Base-by-base conservation (phyloP, 2,888 invertebrate genomes). In the Ornithoptera alexandrae region DNA sequence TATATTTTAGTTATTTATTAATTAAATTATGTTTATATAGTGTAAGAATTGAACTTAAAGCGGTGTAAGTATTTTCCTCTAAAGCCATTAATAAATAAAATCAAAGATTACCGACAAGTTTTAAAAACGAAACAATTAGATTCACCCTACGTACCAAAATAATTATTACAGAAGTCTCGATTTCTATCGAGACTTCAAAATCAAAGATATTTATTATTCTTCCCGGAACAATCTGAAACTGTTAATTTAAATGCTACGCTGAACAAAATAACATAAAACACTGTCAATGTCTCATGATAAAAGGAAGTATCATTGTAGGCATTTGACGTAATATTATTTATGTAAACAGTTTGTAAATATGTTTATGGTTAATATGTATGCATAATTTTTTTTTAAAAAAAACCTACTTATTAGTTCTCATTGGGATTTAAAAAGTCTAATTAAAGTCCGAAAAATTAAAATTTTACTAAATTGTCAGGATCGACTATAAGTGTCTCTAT, bases 81-180 rank as follows among this genome's bases (percentile, higher is more conserved):
- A 50, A 39, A 39, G 39, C 50, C n/a, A 53, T 53, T 53, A 1
- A 53, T 53, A 53, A 10, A 53, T n/a, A n/a, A n/a, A n/a, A n/a
- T 53, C 53, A 53, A 12, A 30, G 6, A 53, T 53, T 53, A 53
- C 53, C 1, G 5, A 53, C n/a, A 53, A n/a, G 5, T 3, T 15
- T 46, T 30, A 30, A 30, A 30, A 30, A 30, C 56, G 18, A 56
- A 56, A 22, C 8, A 4, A 22, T 22, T 20, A 7, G 12, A 0
- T n/a, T 58, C 3, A 22, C 7, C 42, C 18, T 42, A 24, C 68
- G n/a, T 68, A 68, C 68, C 68, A 68, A 62, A 56, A 5, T n/a
- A 20, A 4, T 56, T 58, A 22, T 59, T 58, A 12, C 7, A 46
- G n/a, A 58, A 63, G n/a, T 63, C 63, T 58, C 50, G 58, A 63